A percentile compares a stretch with the other conserved stretches of the same genome.
Conservation (phyloP, 2,797 vertebrate genomes). For the Otolemur crassicaudatus region DNA sequence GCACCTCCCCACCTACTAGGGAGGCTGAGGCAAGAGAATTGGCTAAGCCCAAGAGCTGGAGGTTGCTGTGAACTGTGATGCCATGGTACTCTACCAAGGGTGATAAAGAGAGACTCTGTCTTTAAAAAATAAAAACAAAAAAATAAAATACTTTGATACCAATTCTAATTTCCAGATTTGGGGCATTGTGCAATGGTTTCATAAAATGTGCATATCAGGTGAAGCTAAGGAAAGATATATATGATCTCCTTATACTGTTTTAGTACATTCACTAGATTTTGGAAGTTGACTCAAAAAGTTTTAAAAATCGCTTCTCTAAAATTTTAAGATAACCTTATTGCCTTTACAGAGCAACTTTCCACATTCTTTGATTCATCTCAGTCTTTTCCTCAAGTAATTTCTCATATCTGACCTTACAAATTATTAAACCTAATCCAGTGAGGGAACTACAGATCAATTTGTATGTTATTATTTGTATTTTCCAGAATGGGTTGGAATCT, state of each 20-base stretch:
- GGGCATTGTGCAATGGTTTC: background rate
- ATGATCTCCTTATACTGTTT: background rate
- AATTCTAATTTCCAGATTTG: background rate
- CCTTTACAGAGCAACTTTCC: background rate
- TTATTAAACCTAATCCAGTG: background rate
- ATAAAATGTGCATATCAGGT: background rate
- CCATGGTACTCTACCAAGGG: no score
- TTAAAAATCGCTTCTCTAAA: background rate
- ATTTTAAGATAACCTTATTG: background rate
- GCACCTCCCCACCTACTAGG: no score
- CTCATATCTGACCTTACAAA: background rate
- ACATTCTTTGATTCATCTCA: background rate
- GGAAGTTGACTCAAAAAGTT: background rate
- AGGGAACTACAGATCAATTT: background rate
- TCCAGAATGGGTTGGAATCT: background rate
- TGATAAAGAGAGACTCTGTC: no score
- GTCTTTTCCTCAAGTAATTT: background rate
- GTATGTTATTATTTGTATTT: background rate
- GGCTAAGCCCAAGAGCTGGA: no score
- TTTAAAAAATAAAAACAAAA: no score
- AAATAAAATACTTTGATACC: background rate
- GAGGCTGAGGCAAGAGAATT: no score
- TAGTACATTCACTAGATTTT: background rate
- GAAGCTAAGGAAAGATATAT: background rate
- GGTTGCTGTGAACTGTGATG: no score